Evolutionary conservation across 2,888 invertebrate genomes (phyloP), one percentile per base, ranked within the genome.

Genomic region (Orchestes rusci): DNA sequence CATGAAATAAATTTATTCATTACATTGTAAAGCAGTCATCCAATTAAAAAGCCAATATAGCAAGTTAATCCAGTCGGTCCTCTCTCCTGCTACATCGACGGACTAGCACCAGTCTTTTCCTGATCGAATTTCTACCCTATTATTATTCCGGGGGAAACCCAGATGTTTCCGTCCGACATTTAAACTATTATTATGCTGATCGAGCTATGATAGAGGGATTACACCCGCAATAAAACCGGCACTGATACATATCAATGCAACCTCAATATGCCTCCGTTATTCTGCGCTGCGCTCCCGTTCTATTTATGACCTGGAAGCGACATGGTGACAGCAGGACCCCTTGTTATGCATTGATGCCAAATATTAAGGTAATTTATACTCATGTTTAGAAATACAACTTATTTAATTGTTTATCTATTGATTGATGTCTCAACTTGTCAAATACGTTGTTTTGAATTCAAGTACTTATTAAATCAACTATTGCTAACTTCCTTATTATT

Each of bases 151-250:
- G 30, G 45, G 48, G 52, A 57, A 55, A 55, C 66, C 62, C 66
- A 65, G 65, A 65, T 66, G 66, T 64, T 63, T 52, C 55, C 57
- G 57, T 59, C 60, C 53, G 56, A 58, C 63, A 58, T 65, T 65
- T 61, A 61, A 66, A 66, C 67, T 63, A 68, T 68, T 69, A 69
- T 69, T 69, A 69, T 69, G 69, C 65, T 68, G 68, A 69, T 69
- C 64, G 64, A 58, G 64, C 63, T 60, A 65, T 68, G 69, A 69
- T 68, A 68, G 65, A 61, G 59, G 68, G 68, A 69, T 69, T 69
- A 69, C 68, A 65, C 61, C 62, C 61, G 68, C 67, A 68, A 69
- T 68, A 68, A 69, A 69, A 68, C 64, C 64, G 59, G 62, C 65
- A 61, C 62, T 65, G 67, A 67, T 67, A 67, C 65, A 66, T 67